Percentiles rank a stretch among this genome's conserved stretches.
These are phyloP conservation scores for Drosophila watanabei DNA, from an alignment of 1,140 invertebrate species.

Conservation along the genomic window DNA sequence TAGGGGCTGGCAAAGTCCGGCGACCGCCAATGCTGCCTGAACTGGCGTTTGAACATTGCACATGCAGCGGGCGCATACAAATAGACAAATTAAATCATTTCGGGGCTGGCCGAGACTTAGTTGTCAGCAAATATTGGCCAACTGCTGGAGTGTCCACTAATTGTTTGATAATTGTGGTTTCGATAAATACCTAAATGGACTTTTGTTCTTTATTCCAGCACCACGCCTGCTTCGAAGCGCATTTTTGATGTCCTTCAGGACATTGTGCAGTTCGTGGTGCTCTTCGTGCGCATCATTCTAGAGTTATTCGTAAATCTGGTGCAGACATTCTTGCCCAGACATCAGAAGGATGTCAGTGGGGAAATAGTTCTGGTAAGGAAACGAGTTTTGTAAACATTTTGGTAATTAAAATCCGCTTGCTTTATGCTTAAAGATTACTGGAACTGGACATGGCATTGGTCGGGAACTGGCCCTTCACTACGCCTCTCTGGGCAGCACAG, in stretches of 20 bases:
- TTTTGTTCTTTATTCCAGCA: constrained; percentile 49
- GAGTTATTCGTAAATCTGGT: constrained; percentile 49
- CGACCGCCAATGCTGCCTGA: constrained; percentile 26
- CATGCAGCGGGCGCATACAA: constrained; percentile 56
- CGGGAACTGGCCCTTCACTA: constrained; percentile 93
- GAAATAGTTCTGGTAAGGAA: constrained; percentile 89
- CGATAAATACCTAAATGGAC: constrained; percentile 2
- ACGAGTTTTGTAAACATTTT: background rate
- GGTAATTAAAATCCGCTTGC: background rate
- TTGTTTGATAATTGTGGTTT: constrained; percentile 4
- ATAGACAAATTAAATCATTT: constrained; percentile 64
- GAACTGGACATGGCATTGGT: constrained; percentile 96
- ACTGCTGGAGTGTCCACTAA: constrained; percentile 22
- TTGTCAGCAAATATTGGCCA: constrained; percentile 47
- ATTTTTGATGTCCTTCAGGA: constrained; percentile 76
- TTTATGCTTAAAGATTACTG: constrained; percentile 90
- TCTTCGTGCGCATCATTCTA: constrained; percentile 60
- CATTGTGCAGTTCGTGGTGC: constrained; percentile 64
- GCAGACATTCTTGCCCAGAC: constrained; percentile 55
- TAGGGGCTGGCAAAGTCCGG: constrained; percentile 59
- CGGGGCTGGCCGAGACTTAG: constrained; percentile 17
- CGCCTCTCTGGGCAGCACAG: constrained; percentile 90
- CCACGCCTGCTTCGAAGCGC: constrained; percentile 71
- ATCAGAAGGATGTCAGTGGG: constrained; percentile 88
- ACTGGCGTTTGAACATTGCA: constrained; percentile 54